Evolutionary conservation across 2,113 vertebrate species (phyloP).

Genomic region (Daubentonia madagascariensis): DNA sequence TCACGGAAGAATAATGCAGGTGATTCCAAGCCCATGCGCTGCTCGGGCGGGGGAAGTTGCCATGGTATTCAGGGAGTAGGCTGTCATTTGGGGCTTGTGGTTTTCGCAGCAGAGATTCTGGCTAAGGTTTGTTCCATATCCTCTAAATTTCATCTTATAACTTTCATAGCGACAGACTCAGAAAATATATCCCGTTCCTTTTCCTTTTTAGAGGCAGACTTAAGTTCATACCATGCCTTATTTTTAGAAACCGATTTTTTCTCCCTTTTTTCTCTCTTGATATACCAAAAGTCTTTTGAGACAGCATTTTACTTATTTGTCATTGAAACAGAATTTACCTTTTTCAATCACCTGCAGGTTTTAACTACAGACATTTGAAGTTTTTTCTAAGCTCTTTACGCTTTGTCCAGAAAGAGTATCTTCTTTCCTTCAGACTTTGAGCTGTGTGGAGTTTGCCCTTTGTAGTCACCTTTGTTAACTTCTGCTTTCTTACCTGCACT

Average conservation of each 20-base stretch:
- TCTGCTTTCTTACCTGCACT: not conserved
- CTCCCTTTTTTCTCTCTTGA: not conserved
- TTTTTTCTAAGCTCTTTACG: not conserved
- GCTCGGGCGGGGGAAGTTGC: not conserved
- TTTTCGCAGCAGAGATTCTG: not conserved
- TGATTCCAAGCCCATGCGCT: not conserved
- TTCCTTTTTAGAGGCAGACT: not conserved
- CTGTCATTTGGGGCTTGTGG: not conserved
- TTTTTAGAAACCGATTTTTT: not conserved
- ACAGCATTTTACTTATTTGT: constrained; percentile 25
- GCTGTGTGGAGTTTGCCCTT: not conserved
- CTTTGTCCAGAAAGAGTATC: not conserved
- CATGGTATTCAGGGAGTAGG: not conserved
- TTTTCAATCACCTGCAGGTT: not conserved
- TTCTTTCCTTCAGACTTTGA: not conserved
- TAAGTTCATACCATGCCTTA: not conserved
- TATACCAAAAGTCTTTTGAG: constrained; percentile 1
- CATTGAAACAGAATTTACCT: not conserved
- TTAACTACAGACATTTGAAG: constrained; percentile 16
- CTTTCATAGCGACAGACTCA: not conserved
- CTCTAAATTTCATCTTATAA: not conserved
- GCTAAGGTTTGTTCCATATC: not conserved
- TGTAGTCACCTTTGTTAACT: not conserved
- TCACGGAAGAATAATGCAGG: not conserved
- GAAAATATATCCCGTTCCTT: not conserved